These are phyloP conservation scores for Lophura nycthemera DNA, from an alignment of 2,113 vertebrate genomes.

Conservation along the genomic window DNA sequence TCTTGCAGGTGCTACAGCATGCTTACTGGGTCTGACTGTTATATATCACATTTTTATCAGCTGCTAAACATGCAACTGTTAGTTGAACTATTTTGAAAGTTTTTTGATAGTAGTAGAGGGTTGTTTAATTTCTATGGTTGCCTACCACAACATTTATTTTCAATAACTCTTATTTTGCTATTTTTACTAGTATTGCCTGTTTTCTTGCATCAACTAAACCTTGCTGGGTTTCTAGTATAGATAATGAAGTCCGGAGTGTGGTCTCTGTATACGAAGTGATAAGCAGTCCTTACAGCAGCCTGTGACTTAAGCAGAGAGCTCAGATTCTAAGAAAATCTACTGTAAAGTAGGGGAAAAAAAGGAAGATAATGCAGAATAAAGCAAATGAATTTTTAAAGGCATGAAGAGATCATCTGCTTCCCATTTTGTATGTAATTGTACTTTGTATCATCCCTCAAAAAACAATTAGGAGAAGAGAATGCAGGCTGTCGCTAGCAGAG, in stretches of 20 bases:
- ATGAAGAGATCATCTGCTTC: background rate
- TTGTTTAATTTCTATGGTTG: background rate
- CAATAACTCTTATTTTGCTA: background rate
- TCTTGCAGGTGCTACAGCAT: background rate
- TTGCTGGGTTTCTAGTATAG: background rate
- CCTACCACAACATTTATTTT: background rate
- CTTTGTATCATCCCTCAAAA: background rate
- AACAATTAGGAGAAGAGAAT: background rate
- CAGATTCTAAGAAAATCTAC: background rate
- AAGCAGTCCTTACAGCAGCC: background rate
- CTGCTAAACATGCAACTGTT: background rate
- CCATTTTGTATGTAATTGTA: background rate
- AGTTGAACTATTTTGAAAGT: background rate
- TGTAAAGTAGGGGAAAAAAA: background rate
- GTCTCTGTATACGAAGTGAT: background rate
- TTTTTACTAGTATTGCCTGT: background rate
- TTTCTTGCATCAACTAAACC: background rate
- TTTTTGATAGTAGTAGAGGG: background rate
- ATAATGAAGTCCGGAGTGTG: background rate
- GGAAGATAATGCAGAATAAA: background rate
- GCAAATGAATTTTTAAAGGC: background rate
- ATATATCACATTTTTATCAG: background rate
- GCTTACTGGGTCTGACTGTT: background rate
- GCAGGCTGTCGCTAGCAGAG: background rate
- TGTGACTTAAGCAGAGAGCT: background rate